These are phyloP conservation scores for Toxonevra muliebris DNA, from an alignment of 2,888 invertebrate genomes.

Conservation along the genomic window DNA sequence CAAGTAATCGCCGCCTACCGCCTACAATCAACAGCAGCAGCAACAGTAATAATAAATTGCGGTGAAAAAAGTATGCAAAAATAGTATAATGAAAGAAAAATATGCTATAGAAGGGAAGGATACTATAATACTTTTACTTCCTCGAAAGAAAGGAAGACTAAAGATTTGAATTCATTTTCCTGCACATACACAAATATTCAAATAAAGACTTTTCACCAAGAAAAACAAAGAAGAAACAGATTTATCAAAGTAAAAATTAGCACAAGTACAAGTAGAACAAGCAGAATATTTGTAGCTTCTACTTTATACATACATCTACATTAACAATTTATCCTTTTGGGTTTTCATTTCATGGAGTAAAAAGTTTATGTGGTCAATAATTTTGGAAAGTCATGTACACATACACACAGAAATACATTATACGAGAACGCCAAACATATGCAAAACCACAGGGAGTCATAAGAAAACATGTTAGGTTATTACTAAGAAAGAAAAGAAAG, in stretches of 20 bases:
- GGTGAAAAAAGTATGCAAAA: background rate
- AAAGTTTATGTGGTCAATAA: constrained; percentile 7
- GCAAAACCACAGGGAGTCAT: constrained; percentile 16
- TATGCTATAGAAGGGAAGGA: background rate
- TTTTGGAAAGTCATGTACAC: background rate
- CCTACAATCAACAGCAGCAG: background rate
- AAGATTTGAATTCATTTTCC: background rate
- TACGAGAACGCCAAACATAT: too few species aligned
- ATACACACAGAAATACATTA: background rate
- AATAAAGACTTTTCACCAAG: too few species aligned
- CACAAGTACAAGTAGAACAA: background rate
- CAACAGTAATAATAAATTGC: too few species aligned
- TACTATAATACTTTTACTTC: background rate
- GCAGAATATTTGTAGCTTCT: background rate
- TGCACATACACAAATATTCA: background rate
- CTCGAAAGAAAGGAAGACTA: too few species aligned
- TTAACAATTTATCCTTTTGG: background rate
- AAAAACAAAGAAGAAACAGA: background rate
- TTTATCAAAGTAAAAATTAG: background rate
- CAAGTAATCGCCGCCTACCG: background rate
- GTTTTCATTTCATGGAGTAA: background rate
- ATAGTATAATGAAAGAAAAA: background rate
- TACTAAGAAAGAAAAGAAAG: too few species aligned
- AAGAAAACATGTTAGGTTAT: constrained; percentile 8
- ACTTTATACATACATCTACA: background rate